Evolutionary conservation across 2,797 vertebrate species (phyloP).

Genomic region (Schizopygopsis malacanthus): DNA sequence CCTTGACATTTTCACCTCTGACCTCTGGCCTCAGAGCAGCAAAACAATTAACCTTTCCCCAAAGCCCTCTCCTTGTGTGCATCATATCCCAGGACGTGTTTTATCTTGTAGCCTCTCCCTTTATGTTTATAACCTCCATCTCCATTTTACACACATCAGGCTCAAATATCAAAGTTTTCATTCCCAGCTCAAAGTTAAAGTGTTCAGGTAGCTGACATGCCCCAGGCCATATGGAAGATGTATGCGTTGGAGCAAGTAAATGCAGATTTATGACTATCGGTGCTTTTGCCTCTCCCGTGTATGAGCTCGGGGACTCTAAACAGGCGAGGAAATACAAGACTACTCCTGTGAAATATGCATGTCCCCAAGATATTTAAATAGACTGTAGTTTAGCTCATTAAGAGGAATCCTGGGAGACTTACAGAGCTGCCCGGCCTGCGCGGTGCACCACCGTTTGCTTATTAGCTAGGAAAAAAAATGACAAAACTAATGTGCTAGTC

Average conservation of each 20-base stretch:
- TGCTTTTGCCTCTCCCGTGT: constrained; percentile 60
- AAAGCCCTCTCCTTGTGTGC: not conserved
- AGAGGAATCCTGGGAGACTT: constrained; percentile 40
- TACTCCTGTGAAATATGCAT: constrained; percentile 57
- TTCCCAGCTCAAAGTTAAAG: constrained; percentile 35
- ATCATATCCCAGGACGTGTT: constrained; percentile 27
- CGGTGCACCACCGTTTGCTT: constrained; percentile 7
- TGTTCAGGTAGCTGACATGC: constrained; percentile 26
- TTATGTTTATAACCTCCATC: constrained; percentile 41
- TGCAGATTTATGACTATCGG: constrained; percentile 59
- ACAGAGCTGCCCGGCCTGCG: not conserved
- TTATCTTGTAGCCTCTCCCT: constrained; percentile 22
- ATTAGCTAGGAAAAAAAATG: constrained; percentile 42
- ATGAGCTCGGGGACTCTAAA: constrained; percentile 55
- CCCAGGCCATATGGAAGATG: constrained; percentile 30
- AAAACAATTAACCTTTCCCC: constrained; percentile 21
- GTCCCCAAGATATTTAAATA: constrained; percentile 56
- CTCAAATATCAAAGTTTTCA: constrained; percentile 43
- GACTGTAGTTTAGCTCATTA: constrained; percentile 56
- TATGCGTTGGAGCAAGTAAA: constrained; percentile 50
- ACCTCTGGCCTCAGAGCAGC: constrained; percentile 21
- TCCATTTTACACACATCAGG: constrained; percentile 36
- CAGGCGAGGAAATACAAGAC: constrained; percentile 45
- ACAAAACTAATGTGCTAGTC: constrained; percentile 29
- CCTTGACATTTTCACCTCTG: constrained; percentile 24